Conservation (phyloP, 2,888 invertebrate species). For the Conops quadrifasciatus region DNA sequence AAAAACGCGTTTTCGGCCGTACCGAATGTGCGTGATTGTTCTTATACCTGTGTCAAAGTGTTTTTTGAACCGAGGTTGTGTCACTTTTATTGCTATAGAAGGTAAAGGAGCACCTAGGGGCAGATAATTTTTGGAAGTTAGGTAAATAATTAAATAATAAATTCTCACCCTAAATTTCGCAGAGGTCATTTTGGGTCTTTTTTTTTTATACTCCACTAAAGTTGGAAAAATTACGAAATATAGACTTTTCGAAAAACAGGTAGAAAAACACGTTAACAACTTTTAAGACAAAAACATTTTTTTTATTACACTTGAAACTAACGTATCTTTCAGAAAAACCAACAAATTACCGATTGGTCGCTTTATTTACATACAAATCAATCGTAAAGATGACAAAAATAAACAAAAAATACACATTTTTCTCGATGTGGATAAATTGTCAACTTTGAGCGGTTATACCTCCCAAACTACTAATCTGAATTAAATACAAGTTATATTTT, state of each 20-base stretch:
- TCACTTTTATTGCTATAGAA: not conserved
- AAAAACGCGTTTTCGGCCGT: not conserved
- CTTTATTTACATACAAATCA: too few relatives aligned
- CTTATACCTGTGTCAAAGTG: not conserved
- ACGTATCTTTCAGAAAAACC: too few relatives aligned
- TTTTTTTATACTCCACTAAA: not conserved
- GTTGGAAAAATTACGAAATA: conserved; percentile 2
- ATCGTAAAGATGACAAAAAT: too few relatives aligned
- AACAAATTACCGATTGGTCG: too few relatives aligned
- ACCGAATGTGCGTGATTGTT: not conserved
- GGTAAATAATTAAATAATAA: not conserved
- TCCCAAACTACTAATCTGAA: too few relatives aligned
- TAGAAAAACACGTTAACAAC: not conserved
- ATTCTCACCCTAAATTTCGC: not conserved
- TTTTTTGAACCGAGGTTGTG: not conserved
- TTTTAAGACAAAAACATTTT: not conserved
- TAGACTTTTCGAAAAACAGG: not conserved
- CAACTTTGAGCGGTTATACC: too few relatives aligned
- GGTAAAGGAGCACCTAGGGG: not conserved
- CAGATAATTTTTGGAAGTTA: not conserved
- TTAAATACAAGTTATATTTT: too few relatives aligned
- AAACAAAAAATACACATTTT: too few relatives aligned
- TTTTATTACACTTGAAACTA: not conserved
- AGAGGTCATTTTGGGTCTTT: conserved; percentile 3
- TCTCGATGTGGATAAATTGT: too few relatives aligned